Percentiles rank a stretch among this genome's conserved stretches.
Conservation (phyloP, 2,797 vertebrate genomes). For the Sebastes steindachneri region DNA sequence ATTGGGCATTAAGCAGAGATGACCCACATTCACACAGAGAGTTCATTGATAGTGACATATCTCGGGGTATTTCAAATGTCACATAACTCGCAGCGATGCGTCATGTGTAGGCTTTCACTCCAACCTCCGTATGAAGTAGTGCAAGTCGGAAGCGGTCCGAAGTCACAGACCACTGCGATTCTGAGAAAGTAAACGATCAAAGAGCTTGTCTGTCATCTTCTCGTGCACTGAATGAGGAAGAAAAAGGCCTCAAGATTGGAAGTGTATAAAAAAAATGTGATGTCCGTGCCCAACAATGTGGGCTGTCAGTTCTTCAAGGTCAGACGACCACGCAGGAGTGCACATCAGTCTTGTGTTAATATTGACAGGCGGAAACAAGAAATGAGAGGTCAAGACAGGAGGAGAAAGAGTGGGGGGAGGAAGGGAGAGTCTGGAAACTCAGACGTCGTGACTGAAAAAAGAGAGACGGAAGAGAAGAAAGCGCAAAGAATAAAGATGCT, state of each 20-base stretch:
- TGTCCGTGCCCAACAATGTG: slow-evolving; percentile 18
- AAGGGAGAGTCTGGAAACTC: slow-evolving; percentile 25
- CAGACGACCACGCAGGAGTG: slow-evolving; percentile 42
- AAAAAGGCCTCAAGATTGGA: slow-evolving; percentile 25
- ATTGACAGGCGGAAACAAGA: slow-evolving; percentile 66
- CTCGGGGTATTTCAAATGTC: slow-evolving; percentile 54
- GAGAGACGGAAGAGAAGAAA: background rate
- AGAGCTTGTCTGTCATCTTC: slow-evolving; percentile 31
- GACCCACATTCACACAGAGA: slow-evolving; percentile 46
- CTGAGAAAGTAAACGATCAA: slow-evolving; percentile 27
- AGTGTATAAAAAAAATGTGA: slow-evolving; percentile 5
- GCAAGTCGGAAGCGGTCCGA: slow-evolving; percentile 8
- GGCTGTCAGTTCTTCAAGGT: slow-evolving; percentile 51
- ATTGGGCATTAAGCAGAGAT: slow-evolving; percentile 11
- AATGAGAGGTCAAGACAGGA: slow-evolving; percentile 46
- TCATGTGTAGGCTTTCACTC: slow-evolving; percentile 36
- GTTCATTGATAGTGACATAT: slow-evolving; percentile 53
- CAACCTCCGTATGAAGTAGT: slow-evolving; percentile 12
- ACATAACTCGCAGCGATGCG: slow-evolving; percentile 33
- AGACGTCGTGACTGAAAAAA: slow-evolving; percentile 20
- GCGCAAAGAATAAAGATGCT: background rate
- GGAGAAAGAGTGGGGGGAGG: slow-evolving; percentile 9
- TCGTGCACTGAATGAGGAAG: background rate
- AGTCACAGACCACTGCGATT: slow-evolving; percentile 4
- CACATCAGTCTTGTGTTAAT: slow-evolving; percentile 58